Evolutionary conservation across 2,797 vertebrate genomes (phyloP), one percentile per base, ranked within the genome.

Genomic region (Acanthopagrus latus): DNA sequence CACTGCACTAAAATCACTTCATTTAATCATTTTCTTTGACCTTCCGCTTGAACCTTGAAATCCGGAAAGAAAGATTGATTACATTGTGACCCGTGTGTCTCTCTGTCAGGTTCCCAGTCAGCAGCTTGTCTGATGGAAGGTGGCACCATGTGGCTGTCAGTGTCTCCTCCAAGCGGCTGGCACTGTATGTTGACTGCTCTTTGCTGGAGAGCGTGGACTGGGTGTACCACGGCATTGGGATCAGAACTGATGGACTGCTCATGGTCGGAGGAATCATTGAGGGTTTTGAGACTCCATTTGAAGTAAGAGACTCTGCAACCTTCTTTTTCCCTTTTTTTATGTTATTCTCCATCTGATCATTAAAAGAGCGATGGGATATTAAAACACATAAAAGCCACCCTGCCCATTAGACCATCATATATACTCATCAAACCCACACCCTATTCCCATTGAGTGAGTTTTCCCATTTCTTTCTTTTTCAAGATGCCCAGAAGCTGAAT

Each of bases 151-250:
- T 97, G 81, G 95, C 94, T 0, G 57, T 98, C 21, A 85, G 95
- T n/a, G 95, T 97, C 81, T 96, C 96, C 14, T 43, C 86, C 43
- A 86, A 92, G 66, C 91, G 87, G 6, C 81, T 98, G 81, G 91
- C 87, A 0, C 33, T 98, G 68, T 95, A 96, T 0, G 94, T 97
- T 89, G 97, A 98, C 94, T 98, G 97, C 50, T 80, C 88, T 38
- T 94, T 96, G 93, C 89, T 96, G 86, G 97, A 97, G 89, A 95
- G 92, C 0, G 95, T 96, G 44, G 94, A 94, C 77, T 98, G 97
- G 97, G 93, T 91, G 38, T 93, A 95, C 58, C 90, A 93, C 0
- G 95, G 96, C 43, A 89, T 97, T 88, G 95, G 89, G 46, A 91
- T 97, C 86, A 75, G 82, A 82, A 91, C 93, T 0, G 95, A 97